Percentiles rank a stretch among this genome's conserved stretches.
Conservation (phyloP, 1,140 invertebrate species). For the Myzus persicae region DNA sequence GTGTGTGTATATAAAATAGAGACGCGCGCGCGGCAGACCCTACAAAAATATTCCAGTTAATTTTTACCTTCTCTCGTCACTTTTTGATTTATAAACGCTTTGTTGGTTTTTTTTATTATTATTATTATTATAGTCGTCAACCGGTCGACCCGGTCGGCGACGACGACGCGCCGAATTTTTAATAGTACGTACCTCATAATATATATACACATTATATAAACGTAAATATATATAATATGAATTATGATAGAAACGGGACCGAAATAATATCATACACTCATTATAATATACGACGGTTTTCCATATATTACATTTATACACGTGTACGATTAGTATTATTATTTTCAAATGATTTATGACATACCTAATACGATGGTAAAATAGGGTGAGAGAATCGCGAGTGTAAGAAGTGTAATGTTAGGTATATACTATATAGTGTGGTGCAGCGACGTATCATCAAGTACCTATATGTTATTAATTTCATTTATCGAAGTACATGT, state of each 20-base stretch:
- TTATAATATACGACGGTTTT: neutral
- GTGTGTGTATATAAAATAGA: neutral
- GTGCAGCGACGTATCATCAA: neutral
- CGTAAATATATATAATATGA: neutral
- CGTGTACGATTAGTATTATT: neutral
- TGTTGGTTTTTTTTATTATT: slow-evolving; percentile 42
- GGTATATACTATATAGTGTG: neutral
- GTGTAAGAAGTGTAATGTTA: neutral
- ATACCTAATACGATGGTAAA: neutral
- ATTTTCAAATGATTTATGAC: neutral
- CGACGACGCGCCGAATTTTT: slow-evolving; percentile 52
- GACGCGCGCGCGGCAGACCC: slow-evolving; percentile 16
- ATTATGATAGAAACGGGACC: neutral
- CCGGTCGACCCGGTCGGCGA: slow-evolving; percentile 42
- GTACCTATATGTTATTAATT: neutral
- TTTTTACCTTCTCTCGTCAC: slow-evolving; percentile 58
- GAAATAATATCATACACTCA: neutral
- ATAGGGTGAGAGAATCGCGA: neutral
- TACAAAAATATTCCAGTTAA: slow-evolving; percentile 53
- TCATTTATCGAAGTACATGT: neutral
- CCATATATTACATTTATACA: neutral
- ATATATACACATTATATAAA: neutral
- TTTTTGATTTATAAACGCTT: slow-evolving; percentile 58
- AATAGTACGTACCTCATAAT: neutral
- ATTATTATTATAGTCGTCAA: slow-evolving; percentile 25